Evolutionary conservation across 2,888 invertebrate genomes (phyloP).

Genomic region (Conchocele bisecta): DNA sequence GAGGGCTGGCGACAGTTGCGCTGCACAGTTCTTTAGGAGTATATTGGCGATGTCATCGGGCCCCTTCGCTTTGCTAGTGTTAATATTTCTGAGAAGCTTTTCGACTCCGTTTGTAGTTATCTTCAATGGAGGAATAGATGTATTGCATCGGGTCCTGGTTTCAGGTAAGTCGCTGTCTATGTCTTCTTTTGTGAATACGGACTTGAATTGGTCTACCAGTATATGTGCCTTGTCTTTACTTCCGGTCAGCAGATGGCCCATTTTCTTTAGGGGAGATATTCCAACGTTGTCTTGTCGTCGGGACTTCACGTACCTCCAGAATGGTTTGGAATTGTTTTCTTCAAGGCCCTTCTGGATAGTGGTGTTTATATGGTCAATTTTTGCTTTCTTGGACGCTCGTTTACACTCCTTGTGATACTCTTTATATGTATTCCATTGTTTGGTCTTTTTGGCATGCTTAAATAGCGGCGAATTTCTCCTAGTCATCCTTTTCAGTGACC

Average conservation of each 20-base stretch:
- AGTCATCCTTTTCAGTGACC: slow-evolving; percentile 12
- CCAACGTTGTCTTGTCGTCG: slow-evolving; percentile 29
- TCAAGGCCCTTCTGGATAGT: slow-evolving; percentile 9
- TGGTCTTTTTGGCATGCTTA: slow-evolving; percentile 5
- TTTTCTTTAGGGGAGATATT: slow-evolving; percentile 23
- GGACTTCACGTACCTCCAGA: slow-evolving; percentile 40
- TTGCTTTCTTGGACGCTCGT: neutral
- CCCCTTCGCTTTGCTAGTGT: slow-evolving; percentile 9
- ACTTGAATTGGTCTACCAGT: slow-evolving; percentile 33
- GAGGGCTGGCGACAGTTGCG: slow-evolving; percentile 13
- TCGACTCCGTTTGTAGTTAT: slow-evolving; percentile 13
- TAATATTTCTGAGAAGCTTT: slow-evolving; percentile 15
- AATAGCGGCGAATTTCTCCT: slow-evolving; percentile 4
- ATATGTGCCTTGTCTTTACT: slow-evolving; percentile 33
- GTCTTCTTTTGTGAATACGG: slow-evolving; percentile 37
- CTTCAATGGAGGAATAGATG: neutral
- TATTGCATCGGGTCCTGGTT: neutral
- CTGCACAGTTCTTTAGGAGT: slow-evolving; percentile 18
- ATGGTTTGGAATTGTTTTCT: slow-evolving; percentile 32
- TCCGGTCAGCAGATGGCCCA: slow-evolving; percentile 19
- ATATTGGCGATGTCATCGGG: slow-evolving; percentile 28
- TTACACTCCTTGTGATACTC: slow-evolving; percentile 21
- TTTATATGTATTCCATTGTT: neutral
- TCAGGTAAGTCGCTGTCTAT: neutral
- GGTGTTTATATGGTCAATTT: slow-evolving; percentile 3